A percentile compares a stretch with the other conserved stretches of the same genome.
Conservation (phyloP, 2,888 invertebrate species). For the Biston stratarius region DNA sequence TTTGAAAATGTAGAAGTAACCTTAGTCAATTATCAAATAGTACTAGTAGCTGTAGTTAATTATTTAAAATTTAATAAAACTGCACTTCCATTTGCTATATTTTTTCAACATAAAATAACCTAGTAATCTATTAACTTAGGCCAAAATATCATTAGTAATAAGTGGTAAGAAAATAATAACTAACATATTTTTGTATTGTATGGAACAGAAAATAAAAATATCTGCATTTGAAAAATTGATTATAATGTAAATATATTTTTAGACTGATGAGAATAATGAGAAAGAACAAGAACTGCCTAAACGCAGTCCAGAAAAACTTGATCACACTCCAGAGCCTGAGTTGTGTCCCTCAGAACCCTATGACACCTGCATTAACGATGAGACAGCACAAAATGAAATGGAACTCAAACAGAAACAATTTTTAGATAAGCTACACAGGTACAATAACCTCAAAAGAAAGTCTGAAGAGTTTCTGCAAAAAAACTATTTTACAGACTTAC, state of each 20-base stretch:
- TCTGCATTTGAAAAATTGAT: neutral
- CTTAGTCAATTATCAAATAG: too few species aligned
- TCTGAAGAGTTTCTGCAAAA: conserved; percentile 80
- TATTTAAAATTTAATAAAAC: too few species aligned
- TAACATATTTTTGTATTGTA: too few species aligned
- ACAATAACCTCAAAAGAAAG: conserved; percentile 79
- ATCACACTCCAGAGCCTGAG: conserved; percentile 67
- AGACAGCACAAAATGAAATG: conserved; percentile 64
- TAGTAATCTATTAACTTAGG: too few species aligned
- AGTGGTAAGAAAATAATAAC: too few species aligned
- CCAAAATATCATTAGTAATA: too few species aligned
- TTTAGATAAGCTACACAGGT: conserved; percentile 77
- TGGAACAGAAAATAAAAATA: too few species aligned
- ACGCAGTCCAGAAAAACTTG: conserved; percentile 62
- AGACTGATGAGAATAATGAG: conserved; percentile 77
- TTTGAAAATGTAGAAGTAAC: too few species aligned
- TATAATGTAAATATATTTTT: conserved; percentile 33
- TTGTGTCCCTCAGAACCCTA: conserved; percentile 68
- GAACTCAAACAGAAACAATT: conserved; percentile 77
- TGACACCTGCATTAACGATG: conserved; percentile 63
- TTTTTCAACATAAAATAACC: too few species aligned
- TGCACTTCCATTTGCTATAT: too few species aligned
- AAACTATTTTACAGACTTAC: conserved; percentile 72
- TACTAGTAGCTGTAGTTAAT: too few species aligned
- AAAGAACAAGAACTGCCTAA: conserved; percentile 71